A percentile compares a stretch with the other conserved stretches of the same genome.
Conservation (phyloP, 2,797 vertebrate species). For the Muscicapa striata region DNA sequence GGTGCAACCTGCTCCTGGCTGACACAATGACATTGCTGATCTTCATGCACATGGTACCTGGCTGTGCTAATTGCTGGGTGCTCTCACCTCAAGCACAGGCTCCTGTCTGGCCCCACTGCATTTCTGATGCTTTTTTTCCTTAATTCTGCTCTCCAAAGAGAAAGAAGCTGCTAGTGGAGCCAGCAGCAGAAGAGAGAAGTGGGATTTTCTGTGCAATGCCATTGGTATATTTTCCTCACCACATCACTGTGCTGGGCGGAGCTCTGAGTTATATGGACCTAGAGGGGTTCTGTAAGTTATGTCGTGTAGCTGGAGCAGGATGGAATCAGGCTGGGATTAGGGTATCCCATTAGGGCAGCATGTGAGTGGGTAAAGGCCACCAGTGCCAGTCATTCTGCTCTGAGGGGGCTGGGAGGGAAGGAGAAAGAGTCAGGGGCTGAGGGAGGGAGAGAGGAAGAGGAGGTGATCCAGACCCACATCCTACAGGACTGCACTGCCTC, state of each 20-base stretch:
- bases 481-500: neutral
- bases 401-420: neutral
- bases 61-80: accelerated
- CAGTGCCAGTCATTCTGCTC: neutral
- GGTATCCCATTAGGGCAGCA: neutral
- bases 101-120: neutral
- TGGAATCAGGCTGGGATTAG: neutral
- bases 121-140: neutral
- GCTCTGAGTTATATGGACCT: neutral
- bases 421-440: neutral
- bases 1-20: neutral
- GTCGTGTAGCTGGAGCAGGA: neutral
- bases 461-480: neutral
- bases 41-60: accelerated
- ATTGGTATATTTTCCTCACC: neutral
- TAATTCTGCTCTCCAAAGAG: neutral
- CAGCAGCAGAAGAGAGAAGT: neutral
- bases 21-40: accelerated
- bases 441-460: neutral
- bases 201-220: neutral
- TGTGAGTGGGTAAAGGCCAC: neutral
- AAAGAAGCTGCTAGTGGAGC: neutral
- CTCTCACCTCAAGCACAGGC: neutral
- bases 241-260: neutral
- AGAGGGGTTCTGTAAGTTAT: neutral